Percentiles rank a stretch among this genome's conserved stretches.
Evolutionary conservation across 2,797 vertebrate species (phyloP).

Genomic region (Molossus alvarezi): DNA sequence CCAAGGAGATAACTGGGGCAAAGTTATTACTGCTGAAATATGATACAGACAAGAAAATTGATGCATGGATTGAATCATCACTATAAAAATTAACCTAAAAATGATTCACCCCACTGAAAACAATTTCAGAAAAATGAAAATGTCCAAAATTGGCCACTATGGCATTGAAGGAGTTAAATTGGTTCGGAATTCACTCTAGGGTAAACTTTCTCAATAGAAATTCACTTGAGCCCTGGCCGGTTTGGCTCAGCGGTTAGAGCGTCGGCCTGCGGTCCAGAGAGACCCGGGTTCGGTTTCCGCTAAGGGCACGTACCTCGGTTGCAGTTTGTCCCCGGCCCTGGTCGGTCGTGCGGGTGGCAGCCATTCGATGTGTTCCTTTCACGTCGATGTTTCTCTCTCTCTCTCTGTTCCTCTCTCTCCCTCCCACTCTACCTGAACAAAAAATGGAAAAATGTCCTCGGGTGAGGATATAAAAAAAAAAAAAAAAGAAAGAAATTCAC

Average conservation of each 20-base stretch:
- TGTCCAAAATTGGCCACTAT: not conserved
- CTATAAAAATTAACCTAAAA: conserved; percentile 41
- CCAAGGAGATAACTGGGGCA: not conserved
- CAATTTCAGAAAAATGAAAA: conserved; percentile 58
- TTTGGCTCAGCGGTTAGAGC: too few relatives aligned
- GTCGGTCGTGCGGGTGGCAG: too few relatives aligned
- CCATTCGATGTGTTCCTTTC: too few relatives aligned
- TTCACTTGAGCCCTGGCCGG: not conserved
- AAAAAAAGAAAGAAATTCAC: conserved; percentile 5
- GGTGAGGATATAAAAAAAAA: too few relatives aligned
- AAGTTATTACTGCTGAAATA: not conserved
- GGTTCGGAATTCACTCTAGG: not conserved
- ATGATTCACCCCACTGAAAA: conserved; percentile 18
- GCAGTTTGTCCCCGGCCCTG: too few relatives aligned
- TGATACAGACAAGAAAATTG: conserved; percentile 27
- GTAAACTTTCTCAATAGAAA: conserved; percentile 50
- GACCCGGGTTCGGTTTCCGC: too few relatives aligned
- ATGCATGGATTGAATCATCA: not conserved
- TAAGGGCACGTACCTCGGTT: too few relatives aligned
- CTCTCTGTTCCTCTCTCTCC: too few relatives aligned
- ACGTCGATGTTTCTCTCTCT: too few relatives aligned
- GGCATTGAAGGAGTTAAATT: conserved; percentile 37
- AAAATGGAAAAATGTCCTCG: too few relatives aligned
- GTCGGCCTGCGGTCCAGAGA: too few relatives aligned
- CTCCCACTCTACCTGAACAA: too few relatives aligned